Evolutionary conservation across 2,113 vertebrate genomes (phyloP).

Genomic region (Scophthalmus maximus): DNA sequence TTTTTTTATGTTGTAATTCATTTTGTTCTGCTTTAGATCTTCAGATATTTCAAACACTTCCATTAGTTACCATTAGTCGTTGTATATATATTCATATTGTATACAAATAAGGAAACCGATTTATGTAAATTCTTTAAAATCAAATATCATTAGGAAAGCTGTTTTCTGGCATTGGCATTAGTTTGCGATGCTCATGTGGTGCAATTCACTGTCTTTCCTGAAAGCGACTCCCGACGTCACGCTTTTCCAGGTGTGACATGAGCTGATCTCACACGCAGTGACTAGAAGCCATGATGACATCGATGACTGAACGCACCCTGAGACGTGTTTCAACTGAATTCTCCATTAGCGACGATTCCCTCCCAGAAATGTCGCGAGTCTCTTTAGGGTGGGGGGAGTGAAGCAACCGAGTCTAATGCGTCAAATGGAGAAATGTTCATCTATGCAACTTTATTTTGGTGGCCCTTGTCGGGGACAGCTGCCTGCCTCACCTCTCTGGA

Average conservation of each 20-base stretch:
- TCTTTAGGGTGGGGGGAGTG: not conserved
- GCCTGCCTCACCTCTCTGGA: not conserved
- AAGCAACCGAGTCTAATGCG: not conserved
- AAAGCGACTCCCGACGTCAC: not conserved
- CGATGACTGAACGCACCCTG: not conserved
- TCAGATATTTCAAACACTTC: not conserved
- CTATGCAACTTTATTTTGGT: not conserved
- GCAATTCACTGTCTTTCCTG: no score
- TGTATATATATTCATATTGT: not conserved
- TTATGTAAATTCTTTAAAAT: no score
- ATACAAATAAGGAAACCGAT: not conserved
- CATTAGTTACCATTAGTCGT: no score
- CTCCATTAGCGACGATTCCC: not conserved
- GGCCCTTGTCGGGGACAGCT: not conserved
- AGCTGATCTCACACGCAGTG: not conserved
- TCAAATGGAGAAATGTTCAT: not conserved
- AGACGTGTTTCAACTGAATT: not conserved
- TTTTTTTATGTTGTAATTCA: no score
- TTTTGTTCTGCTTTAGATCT: no score
- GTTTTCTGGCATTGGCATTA: no score
- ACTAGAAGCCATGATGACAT: constrained; percentile 26
- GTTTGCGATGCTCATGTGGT: no score
- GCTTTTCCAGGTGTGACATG: constrained; percentile 10
- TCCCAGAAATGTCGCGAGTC: not conserved
- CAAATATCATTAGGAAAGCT: no score